phyloP scores from a whole-genome alignment of 2,113 vertebrate species.

The Garra rufa region DNA sequence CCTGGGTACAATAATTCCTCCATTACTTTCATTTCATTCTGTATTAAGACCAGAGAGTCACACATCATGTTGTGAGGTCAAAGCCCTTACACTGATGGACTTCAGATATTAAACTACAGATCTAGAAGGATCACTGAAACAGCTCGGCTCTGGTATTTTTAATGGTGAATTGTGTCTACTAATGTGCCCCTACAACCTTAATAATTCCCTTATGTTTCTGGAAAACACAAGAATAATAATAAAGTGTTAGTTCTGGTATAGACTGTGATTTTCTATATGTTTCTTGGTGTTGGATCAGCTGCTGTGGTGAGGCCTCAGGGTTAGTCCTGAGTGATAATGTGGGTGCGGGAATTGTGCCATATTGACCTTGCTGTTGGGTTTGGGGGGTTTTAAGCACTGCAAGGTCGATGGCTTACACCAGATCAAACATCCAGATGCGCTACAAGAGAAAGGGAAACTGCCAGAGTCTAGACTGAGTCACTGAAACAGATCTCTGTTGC shows the following conservation, averaged over 20 bases:
- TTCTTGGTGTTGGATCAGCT: conserved; percentile 62
- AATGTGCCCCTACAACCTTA: conserved; percentile 35
- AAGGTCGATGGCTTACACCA: conserved; percentile 55
- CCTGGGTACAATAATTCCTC: conserved; percentile 38
- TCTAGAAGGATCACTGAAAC: conserved; percentile 22
- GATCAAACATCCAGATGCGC: conserved; percentile 63
- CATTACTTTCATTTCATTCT: conserved; percentile 45
- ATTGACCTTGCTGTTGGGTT: conserved; percentile 51
- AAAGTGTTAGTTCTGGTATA: conserved; percentile 42
- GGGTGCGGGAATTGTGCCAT: conserved; percentile 35
- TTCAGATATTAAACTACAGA: conserved; percentile 27
- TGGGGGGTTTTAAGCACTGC: conserved; percentile 43
- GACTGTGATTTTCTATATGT: conserved; percentile 36
- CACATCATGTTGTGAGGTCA: conserved; percentile 46
- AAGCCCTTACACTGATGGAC: conserved; percentile 47
- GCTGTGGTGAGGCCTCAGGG: conserved; percentile 45
- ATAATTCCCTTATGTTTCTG: conserved; percentile 36
- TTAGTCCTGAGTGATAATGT: conserved; percentile 53
- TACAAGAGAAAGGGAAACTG: conserved; percentile 53
- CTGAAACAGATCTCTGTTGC: conserved; percentile 51
- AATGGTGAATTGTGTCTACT: conserved; percentile 26
- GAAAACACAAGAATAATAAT: conserved; percentile 48
- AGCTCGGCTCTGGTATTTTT: conserved; percentile 1
- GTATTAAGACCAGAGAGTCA: conserved; percentile 37
- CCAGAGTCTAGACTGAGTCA: conserved; percentile 57